Evolutionary conservation across 2,888 invertebrate genomes (phyloP).

Genomic region (Cecidostiba fungosa): DNA sequence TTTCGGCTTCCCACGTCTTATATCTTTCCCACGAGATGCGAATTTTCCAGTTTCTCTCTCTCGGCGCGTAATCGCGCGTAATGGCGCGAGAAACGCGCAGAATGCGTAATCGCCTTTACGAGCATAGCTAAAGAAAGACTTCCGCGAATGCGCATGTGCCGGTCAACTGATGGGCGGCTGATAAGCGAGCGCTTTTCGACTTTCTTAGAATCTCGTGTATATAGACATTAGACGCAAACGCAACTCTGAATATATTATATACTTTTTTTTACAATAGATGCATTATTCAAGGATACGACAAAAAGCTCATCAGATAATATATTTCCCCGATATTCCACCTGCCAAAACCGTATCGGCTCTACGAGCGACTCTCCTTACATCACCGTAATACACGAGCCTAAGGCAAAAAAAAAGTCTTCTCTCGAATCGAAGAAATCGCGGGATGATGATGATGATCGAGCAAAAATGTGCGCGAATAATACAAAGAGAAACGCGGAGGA

Average conservation of each 20-base stretch:
- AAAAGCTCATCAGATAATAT: too few relatives aligned
- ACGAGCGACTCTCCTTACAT: not conserved
- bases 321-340: not conserved
- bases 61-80: constrained; percentile 53
- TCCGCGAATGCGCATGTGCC: not conserved
- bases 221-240: not conserved
- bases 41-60: constrained; percentile 54
- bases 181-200: not conserved
- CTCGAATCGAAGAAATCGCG: not conserved
- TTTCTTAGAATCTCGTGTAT: not conserved
- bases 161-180: not conserved
- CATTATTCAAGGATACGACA: not conserved
- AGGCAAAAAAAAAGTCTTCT: not conserved
- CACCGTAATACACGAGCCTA: not conserved
- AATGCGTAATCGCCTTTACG: constrained; percentile 55
- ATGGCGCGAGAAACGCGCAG: constrained; percentile 56
- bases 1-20: constrained; percentile 61
- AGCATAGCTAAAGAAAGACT: not conserved
- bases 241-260: not conserved
- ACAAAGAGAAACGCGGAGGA: not conserved
- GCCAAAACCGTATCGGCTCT: not conserved
- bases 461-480: not conserved
- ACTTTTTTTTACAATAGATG: not conserved
- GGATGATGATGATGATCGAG: not conserved
- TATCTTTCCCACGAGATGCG: constrained; percentile 56